These are phyloP conservation scores for Ceratina australensis DNA, from an alignment of 1,140 invertebrate species.

Conservation along the genomic window DNA sequence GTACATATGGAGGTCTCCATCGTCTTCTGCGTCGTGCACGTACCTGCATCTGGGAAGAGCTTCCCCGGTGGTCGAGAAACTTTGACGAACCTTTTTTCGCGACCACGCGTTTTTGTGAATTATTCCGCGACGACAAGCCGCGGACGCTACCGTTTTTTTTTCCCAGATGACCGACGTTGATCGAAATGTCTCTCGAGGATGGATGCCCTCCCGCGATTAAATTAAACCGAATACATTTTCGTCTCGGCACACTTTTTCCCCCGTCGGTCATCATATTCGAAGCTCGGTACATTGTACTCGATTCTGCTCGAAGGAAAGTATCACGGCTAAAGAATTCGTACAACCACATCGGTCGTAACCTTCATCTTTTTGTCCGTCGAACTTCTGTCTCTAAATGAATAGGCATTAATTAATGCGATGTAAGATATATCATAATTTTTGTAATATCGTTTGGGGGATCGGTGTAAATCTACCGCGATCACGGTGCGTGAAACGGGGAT, in stretches of 20 bases:
- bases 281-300: background rate
- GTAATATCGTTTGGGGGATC: too few relatives aligned
- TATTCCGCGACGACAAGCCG: slow-evolving; percentile 23
- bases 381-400: too few relatives aligned
- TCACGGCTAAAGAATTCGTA: too few relatives aligned
- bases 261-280: slow-evolving; percentile 22
- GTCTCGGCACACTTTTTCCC: background rate
- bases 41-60: too few relatives aligned
- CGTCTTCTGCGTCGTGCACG: background rate
- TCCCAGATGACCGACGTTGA: slow-evolving; percentile 21
- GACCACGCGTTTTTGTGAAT: slow-evolving; percentile 21
- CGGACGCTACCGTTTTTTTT: slow-evolving; percentile 6
- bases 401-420: too few relatives aligned
- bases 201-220: slow-evolving; percentile 16
- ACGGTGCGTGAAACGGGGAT: too few relatives aligned
- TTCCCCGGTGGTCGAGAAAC: slow-evolving; percentile 21
- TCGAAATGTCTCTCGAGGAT: slow-evolving; percentile 24
- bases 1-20: background rate
- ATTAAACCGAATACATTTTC: background rate
- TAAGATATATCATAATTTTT: too few relatives aligned
- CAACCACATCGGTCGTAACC: too few relatives aligned
- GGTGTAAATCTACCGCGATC: too few relatives aligned
- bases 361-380: too few relatives aligned
- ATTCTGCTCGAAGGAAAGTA: too few relatives aligned
- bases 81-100: slow-evolving; percentile 17